Evolutionary conservation across 2,888 invertebrate species (phyloP), one percentile per base, ranked within the genome.

Genomic region (Pandemis heparana): DNA sequence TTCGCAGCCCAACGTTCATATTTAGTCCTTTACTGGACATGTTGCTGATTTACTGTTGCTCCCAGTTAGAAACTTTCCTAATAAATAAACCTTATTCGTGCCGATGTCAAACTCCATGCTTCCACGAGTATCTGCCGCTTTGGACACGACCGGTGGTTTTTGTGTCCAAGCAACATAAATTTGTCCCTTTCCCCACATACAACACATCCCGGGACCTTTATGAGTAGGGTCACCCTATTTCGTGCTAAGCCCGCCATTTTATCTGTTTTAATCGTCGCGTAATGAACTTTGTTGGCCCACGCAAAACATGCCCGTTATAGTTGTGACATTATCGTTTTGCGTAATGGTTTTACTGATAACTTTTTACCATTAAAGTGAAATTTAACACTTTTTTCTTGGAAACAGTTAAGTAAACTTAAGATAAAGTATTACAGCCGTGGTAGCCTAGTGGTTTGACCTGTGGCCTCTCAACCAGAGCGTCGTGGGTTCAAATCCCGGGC

Each of bases 31-130:
- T 81, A 80, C 82, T 81, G 84, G 87, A 85, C 87, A 87, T 87
- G 86, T 87, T 86, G 87, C 87, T 92, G 91, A 93, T 93, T 92
- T 92, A 92, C 86, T 89, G 90, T 87, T 82, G 82, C 85, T 79
- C 80, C 78, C 84, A 86, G 87, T 89, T 87, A 81, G 83, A 85
- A 93, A 94, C 90, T 94, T 93, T 91, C 77, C 87, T 89, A 92
- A 94, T 94, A 93, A 92, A 94, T 93, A 92, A 92, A 88, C 91
- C 90, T 87, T 91, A 90, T 90, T 89, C 89, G 86, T 83, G 87
- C 90, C 87, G 87, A 88, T 86, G 92, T 92, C 92, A 90, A 90
- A 92, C 87, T 92, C 89, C 85, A 88, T 84, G 88, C 85, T 85
- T 81, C 85, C 86, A 84, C 87, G 85, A 91, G 90, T 92, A 91